Base-by-base conservation (phyloP, 2,888 invertebrate species). In the Pterobdella sp. region DNA sequence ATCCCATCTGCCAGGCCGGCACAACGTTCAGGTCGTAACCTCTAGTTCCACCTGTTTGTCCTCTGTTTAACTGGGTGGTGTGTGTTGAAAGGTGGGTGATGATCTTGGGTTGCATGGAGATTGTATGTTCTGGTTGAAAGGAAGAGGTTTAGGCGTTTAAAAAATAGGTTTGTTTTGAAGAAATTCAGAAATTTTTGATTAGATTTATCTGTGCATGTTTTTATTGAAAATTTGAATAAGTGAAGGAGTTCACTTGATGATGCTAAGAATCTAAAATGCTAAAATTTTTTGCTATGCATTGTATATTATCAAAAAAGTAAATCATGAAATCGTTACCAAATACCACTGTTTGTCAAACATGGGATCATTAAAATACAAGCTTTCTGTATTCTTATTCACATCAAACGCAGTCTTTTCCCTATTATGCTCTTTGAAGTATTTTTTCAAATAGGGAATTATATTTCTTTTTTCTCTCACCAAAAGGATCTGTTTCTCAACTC, bases 21-120 rank as follows among this genome's bases (percentile, higher is more conserved):
- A 77, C 73, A 2, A 84, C 82, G 77, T 84, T 83, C 72, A 84
- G 75, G 76, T 84, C 84, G n/a, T 74, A 75, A 56, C 79, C 79
- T 26, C 36, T 35, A 22, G 75, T 76, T 18, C 82, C 82, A n/a
- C 80, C 81, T 22, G 80, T 79, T 76, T 81, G 81, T 0, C 80
- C 81, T 26, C 68, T 36, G 74, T 82, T 82, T 1, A 77, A 65
- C 82, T 82, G 76, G 18, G 77, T 77, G 18, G 2, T 29, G 18
- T 26, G 10, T 68, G n/a, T 32, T 10, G 10, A 31, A 52, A 56
- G 56, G 56, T 69, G 14, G 18, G 14, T 29, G 18, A n/a, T n/a
- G n/a, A n/a, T n/a, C n/a, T n/a, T n/a, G n/a, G n/a, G n/a, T n/a
- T n/a, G n/a, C n/a, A n/a, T n/a, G n/a, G n/a, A n/a, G n/a, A n/a